Base-by-base conservation (phyloP, 1,140 invertebrate genomes). In the Asbolus verrucosus region DNA sequence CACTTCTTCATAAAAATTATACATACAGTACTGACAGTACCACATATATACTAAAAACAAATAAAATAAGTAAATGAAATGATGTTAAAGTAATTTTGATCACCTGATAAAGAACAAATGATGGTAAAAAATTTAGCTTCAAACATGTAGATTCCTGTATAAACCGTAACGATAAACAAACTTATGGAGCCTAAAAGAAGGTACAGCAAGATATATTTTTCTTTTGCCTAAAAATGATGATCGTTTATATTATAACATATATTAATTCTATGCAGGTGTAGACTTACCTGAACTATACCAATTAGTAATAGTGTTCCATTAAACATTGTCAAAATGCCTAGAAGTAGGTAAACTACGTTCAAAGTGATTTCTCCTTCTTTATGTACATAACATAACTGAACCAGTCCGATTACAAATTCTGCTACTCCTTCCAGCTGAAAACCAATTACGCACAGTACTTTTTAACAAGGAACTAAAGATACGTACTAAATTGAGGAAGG, bases 141-240 rank as follows among this genome's bases (percentile, higher is more conserved):
- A 27, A 74, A 69, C 9, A 67, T 31, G 19, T 69, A 62, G 19
- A 74, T 72, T 16, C 54, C 69, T 5, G 67, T 38, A 46, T 68
- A 74, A 30, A 74, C 67, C 11, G 69, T 63, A 4, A 72, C 39
- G 24, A 74, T 72, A 5, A 74, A 65, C 6, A 74, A 30, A 39
- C 59, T 54, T 1, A 65, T 24, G n/a, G 67, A 67, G 41, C 71
- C 73, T 11, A 74, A 14, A 4, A 74, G n/a, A 2, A 74, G 36
- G 21, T 74, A 74, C 8, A 69, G 30, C 2, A 74, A 38, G 1
- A 74, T 66, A n/a, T 67, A 69, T 41, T 46, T 66, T 30, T 74
- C 69, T 9, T 69, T 71, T 4, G 65, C 72, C 72, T 74, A 65
- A 73, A 19, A 60, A 13, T n/a, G n/a, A n/a, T n/a, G n/a, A n/a